Conservation (phyloP, 2,888 invertebrate species). For the Copidosoma aretas region DNA sequence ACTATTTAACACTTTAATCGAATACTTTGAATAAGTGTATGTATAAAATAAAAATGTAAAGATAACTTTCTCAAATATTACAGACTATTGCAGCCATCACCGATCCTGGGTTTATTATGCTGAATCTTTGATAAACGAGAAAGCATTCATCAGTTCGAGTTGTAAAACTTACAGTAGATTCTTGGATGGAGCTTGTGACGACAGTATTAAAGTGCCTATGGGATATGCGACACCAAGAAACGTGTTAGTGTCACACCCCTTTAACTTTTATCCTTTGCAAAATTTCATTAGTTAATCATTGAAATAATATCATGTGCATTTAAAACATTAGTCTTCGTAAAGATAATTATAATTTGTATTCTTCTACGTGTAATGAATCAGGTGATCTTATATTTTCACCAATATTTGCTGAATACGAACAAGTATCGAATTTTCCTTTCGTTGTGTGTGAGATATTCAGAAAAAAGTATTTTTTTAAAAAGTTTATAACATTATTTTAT, state of each 20-base stretch:
- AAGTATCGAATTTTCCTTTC: no score
- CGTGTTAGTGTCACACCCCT: slow-evolving; percentile 43
- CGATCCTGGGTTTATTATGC: slow-evolving; percentile 65
- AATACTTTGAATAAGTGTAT: no score
- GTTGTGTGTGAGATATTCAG: neutral
- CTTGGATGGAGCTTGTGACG: slow-evolving; percentile 28
- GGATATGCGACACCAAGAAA: slow-evolving; percentile 49
- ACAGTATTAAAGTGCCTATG: slow-evolving; percentile 42
- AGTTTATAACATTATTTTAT: no score
- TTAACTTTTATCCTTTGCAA: no score
- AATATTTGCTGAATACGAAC: no score
- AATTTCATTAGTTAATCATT: no score
- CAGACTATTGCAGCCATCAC: slow-evolving; percentile 66
- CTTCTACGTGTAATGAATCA: no score
- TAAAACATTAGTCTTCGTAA: no score
- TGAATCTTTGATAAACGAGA: slow-evolving; percentile 61
- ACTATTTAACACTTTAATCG: no score
- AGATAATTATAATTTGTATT: no score
- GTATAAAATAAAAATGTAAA: neutral
- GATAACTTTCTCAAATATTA: slow-evolving; percentile 7
- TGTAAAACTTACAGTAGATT: slow-evolving; percentile 40
- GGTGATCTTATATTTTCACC: no score
- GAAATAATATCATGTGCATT: no score
- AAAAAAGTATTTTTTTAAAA: neutral
- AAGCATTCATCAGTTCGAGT: slow-evolving; percentile 56